Evolutionary conservation across 2,113 vertebrate species (phyloP).

Genomic region (Phaetusa simplex): DNA sequence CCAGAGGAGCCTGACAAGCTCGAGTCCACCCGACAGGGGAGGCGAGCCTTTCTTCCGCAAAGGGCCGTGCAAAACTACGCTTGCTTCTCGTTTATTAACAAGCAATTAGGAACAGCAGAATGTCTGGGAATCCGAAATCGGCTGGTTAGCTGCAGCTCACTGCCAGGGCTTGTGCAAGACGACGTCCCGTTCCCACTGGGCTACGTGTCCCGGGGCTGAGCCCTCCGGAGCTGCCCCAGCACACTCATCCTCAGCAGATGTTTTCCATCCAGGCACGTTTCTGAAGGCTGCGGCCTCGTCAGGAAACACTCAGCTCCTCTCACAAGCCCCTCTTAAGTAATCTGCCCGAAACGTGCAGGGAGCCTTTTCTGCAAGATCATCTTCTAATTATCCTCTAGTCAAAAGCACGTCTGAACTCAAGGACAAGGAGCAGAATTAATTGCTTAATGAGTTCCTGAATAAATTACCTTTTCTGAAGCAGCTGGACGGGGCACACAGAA

Average conservation of each 20-base stretch:
- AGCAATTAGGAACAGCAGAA: not conserved
- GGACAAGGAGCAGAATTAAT: not conserved
- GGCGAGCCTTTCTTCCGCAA: not conserved
- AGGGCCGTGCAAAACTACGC: not conserved
- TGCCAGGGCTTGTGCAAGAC: not conserved
- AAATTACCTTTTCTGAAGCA: not conserved
- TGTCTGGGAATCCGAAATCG: not conserved
- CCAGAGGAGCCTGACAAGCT: fast-evolving
- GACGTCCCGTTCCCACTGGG: not conserved
- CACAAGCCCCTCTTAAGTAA: not conserved
- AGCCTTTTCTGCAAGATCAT: not conserved
- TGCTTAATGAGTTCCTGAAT: not conserved
- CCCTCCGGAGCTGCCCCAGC: not conserved
- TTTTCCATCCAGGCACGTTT: not conserved
- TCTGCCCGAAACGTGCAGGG: not conserved
- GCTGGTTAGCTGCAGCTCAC: not conserved
- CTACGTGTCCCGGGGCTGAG: not conserved
- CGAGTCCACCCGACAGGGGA: not conserved
- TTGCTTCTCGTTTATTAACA: not conserved
- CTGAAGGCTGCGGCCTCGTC: constrained; percentile 14
- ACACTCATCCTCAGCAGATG: constrained; percentile 13
- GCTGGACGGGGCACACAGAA: not conserved
- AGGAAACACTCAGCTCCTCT: not conserved
- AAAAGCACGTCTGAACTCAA: not conserved
- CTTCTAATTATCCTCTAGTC: not conserved